Evolutionary conservation across 2,113 vertebrate genomes (phyloP).

Genomic region (Notothenia coriiceps): DNA sequence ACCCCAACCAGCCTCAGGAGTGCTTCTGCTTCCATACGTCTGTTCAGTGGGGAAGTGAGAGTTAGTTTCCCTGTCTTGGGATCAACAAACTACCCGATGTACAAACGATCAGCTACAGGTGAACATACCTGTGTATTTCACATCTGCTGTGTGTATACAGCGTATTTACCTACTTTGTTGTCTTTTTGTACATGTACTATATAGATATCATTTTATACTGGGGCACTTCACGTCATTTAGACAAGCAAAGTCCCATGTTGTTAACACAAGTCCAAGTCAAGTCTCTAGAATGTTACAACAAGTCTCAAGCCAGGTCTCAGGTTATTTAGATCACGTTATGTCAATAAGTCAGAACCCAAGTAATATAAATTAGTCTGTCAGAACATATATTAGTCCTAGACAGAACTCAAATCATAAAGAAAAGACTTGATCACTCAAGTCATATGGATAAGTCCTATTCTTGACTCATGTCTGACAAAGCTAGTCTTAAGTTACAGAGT

Average conservation of each 20-base stretch:
- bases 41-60: slow-evolving; percentile 4
- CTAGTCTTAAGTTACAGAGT: neutral
- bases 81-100: slow-evolving; percentile 7
- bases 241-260: neutral
- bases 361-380: no score
- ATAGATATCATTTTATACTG: neutral
- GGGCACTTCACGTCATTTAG: neutral
- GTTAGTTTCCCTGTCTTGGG: neutral
- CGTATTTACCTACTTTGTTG: no score
- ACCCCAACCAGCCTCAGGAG: slow-evolving; percentile 28
- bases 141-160: neutral
- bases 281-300: neutral
- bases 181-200: neutral
- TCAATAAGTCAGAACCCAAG: no score
- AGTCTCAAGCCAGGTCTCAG: neutral
- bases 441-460: neutral
- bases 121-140: neutral
- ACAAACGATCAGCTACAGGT: neutral
- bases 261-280: neutral
- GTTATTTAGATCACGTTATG: neutral
- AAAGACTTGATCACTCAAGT: no score
- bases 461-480: neutral
- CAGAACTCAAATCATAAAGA: no score
- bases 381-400: no score
- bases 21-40: slow-evolving; percentile 21